Evolutionary conservation across 2,888 invertebrate species (phyloP), one percentile per base, ranked within the genome.

Genomic region (Oxycera nigricornis): DNA sequence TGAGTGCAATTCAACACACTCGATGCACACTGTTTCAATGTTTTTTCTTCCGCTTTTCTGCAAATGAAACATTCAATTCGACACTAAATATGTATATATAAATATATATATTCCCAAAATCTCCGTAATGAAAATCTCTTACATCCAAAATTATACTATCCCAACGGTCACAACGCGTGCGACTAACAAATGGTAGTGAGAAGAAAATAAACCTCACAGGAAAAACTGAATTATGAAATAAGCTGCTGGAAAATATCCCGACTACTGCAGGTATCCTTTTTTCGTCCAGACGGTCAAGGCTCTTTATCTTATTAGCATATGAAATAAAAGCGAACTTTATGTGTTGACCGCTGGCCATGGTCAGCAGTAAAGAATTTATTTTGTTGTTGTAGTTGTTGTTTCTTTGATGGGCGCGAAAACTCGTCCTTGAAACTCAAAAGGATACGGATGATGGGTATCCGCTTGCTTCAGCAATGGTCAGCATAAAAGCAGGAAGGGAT

Each of bases 221-320:
- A 46, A 46, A 46, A 35, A 46, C 6, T 46, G 46, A 46, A 46
- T 46, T 46, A 46, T 46, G 17, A 46, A 46, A 46, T 46, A 46
- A 46, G 46, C 46, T 46, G 14, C 46, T 46, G 46, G 46, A 46
- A 46, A 46, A 46, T 46, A 46, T n/a, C 46, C 35, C 46, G 14
- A 17, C n/a, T n/a, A 17, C 46, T 46, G 46, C 14, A 46, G 46
- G 11, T 46, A 46, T 46, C 46, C 6, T 46, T 46, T 46, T 46
- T 46, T 46, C 6, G 17, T n/a, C 46, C 46, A 46, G 46, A 46
- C 46, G 46, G 57, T 57, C 57, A 24, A 57, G 57, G 57, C 11
- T 28, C 26, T 57, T 1, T 24, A 4, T 57, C 57, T 57, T 24
- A 57, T 57, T 57, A 57, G 57, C 57, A 57, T 57, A 57, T 57